A percentile compares a stretch with the other conserved stretches of the same genome.
These are phyloP conservation scores for Volucella zonaria DNA, from an alignment of 2,888 invertebrate genomes.

Conservation along the genomic window DNA sequence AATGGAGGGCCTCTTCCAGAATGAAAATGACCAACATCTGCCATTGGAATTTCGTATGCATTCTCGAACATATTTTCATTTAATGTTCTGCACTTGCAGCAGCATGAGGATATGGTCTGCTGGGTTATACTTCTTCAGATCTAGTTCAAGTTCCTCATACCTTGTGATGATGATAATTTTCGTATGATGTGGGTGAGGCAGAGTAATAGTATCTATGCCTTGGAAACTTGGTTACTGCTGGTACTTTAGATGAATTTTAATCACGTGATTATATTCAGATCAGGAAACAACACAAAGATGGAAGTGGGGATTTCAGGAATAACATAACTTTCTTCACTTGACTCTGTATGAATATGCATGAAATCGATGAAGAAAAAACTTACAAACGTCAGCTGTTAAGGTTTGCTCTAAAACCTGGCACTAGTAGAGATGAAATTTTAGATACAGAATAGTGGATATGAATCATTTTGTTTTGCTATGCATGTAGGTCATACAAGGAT, in stretches of 20 bases:
- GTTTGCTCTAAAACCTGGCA: no score
- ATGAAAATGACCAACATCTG: constrained; percentile 70
- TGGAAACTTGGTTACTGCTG: constrained; percentile 17
- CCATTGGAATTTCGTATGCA: constrained; percentile 61
- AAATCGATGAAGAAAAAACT: not conserved
- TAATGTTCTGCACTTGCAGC: constrained; percentile 67
- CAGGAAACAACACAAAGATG: constrained; percentile 29
- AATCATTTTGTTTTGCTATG: no score
- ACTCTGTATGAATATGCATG: constrained; percentile 51
- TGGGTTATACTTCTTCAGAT: not conserved
- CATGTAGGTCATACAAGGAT: no score
- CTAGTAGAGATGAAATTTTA: no score
- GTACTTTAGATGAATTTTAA: constrained; percentile 57
- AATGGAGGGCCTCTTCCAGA: constrained; percentile 9
- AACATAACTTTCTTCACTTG: constrained; percentile 23
- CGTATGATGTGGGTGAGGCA: constrained; percentile 4
- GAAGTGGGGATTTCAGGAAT: not conserved
- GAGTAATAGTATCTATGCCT: not conserved
- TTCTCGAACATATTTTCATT: constrained; percentile 66
- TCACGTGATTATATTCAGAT: constrained; percentile 63
- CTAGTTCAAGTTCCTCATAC: constrained; percentile 3
- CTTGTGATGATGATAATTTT: constrained; percentile 20
- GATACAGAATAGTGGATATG: no score
- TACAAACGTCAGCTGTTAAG: no score
- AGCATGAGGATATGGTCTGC: constrained; percentile 50